phyloP scores from a whole-genome alignment of 2,888 invertebrate species.

The Mimachlamys varia region DNA sequence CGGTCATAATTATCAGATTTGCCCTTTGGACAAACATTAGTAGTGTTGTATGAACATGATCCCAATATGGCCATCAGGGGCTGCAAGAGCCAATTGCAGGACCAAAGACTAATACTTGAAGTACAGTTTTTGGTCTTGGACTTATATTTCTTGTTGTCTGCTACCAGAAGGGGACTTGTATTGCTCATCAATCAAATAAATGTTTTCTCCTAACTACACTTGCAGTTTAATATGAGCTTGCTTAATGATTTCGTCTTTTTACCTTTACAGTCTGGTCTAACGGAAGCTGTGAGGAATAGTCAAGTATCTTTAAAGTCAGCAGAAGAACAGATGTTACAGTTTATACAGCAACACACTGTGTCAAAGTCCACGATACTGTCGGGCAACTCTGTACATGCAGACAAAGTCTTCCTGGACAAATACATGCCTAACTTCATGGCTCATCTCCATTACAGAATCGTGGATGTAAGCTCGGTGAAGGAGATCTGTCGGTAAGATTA shows the following conservation, averaged over 20 bases:
- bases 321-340: constrained; percentile 88
- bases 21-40: no score
- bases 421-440: constrained; percentile 91
- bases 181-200: no score
- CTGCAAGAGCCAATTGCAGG: no score
- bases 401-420: constrained; percentile 90
- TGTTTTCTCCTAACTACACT: constrained; percentile 20
- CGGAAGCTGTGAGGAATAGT: constrained; percentile 88
- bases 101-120: no score
- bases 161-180: no score
- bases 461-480: constrained; percentile 96
- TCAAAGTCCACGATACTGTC: constrained; percentile 85
- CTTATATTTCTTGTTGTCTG: no score
- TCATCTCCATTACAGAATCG: constrained; percentile 94
- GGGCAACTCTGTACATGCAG: constrained; percentile 94
- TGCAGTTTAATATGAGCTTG: no score
- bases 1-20: no score
- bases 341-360: constrained; percentile 85
- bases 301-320: constrained; percentile 86
- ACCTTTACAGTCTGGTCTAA: constrained; percentile 92
- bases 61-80: no score
- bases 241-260: no score
- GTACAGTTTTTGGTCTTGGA: no score
- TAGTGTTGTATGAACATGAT: no score
- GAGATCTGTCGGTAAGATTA: constrained; percentile 85